Base-by-base conservation (phyloP, 2,888 invertebrate species). In the Euplexia lucipara region DNA sequence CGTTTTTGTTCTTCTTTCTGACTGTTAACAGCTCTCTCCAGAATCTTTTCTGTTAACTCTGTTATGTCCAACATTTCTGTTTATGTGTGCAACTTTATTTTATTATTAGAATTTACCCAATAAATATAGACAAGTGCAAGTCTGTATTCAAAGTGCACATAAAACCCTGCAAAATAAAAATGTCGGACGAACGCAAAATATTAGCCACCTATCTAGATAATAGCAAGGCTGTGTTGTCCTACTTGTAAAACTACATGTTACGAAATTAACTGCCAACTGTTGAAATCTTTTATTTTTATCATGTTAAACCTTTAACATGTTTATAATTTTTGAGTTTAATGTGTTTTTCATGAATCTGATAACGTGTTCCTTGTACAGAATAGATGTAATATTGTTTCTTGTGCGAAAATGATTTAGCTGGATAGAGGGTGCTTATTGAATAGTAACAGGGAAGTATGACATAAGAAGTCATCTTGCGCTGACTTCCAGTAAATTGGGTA, bases 251-350 rank as follows among this genome's bases (percentile, higher is more conserved):
- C 48, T 57, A 60, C 56, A 37, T 73, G 47, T 75, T 70, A 66
- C 62, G 62, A 70, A 66, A 74, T 51, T 45, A 51, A 53, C 42
- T 66, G 51, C 44, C 22, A 48, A 44, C 37, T 35, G 16, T 60
- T 47, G 14, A 58, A 61, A 70, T 65, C 45, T 56, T 66, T 66
- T 70, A 70, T 59, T 75, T 61, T 59, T 56, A 75, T 70, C 75
- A 61, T 34, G 53, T 45, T 47, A 41, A 8, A 20, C 47, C 44
- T 68, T 61, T 56, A 44, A 4, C 7, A 26, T 42, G 10, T 34
- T 9, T 39, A 9, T 18, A 16, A 42, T 2, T n/a, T 14, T 10
- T 51, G 37, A 26, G 39, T 47, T 69, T 22, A 22, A 32, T 52
- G 14, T 42, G 3, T 26, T 35, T 62, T 62, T 52, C 56, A 42